Conservation (phyloP, 1,140 invertebrate genomes). For the Grapholita molesta region DNA sequence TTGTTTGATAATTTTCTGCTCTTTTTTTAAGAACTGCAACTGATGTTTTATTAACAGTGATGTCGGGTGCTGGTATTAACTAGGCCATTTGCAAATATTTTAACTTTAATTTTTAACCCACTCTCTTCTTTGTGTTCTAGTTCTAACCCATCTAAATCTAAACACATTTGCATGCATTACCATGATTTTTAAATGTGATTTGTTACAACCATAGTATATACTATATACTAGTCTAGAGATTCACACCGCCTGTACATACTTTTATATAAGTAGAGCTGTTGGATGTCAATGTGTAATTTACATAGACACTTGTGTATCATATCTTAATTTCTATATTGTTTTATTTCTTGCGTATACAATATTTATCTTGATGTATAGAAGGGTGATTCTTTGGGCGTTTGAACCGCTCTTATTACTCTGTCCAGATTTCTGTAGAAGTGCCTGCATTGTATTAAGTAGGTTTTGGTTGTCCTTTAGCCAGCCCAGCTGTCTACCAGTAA, state of each 20-base stretch:
- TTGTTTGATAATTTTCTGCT: not conserved
- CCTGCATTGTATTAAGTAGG: no score
- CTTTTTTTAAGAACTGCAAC: not conserved
- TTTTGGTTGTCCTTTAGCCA: no score
- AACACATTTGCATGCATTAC: constrained; percentile 11
- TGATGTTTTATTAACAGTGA: constrained; percentile 48
- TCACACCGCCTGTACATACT: not conserved
- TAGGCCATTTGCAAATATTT: constrained; percentile 63
- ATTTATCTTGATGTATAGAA: not conserved
- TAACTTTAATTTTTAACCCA: constrained; percentile 8
- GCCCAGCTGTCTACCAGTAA: no score
- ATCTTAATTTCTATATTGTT: not conserved
- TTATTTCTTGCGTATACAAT: not conserved
- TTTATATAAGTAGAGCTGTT: not conserved
- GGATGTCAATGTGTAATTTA: not conserved
- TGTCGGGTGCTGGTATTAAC: constrained; percentile 69
- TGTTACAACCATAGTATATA: not conserved
- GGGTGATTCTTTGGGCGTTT: no score
- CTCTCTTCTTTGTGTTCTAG: not conserved
- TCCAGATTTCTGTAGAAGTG: no score
- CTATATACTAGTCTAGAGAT: not conserved
- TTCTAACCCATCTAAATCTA: not conserved
- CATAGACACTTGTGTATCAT: not conserved
- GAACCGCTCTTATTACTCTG: no score
- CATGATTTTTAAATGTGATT: not conserved